A percentile compares a stretch with the other conserved stretches of the same genome.
phyloP scores from a whole-genome alignment of 2,113 vertebrate genomes.

The Acrocephalus arundinaceus region DNA sequence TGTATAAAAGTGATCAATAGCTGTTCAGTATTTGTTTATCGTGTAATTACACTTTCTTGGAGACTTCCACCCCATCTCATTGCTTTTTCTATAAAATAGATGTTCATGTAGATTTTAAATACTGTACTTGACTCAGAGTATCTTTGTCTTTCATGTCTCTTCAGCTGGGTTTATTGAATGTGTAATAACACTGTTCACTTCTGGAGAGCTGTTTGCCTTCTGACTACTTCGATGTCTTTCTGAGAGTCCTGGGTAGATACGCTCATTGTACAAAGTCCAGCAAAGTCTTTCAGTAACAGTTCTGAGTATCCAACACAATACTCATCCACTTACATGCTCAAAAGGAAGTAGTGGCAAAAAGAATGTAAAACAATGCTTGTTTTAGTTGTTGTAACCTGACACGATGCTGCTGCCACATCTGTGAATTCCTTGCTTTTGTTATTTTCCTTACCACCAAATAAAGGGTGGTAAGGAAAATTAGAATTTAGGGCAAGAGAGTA shows the following conservation, averaged over 20 bases:
- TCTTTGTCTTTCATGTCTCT: neutral
- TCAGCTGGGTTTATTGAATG: neutral
- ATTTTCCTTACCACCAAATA: neutral
- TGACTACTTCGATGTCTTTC: neutral
- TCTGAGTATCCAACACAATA: neutral
- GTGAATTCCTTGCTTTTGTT: neutral
- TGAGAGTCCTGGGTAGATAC: neutral
- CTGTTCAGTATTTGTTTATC: neutral
- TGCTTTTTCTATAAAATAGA: neutral
- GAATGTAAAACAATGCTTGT: neutral
- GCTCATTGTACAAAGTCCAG: neutral
- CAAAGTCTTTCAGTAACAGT: neutral
- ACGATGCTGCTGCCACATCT: neutral
- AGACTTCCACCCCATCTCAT: neutral
- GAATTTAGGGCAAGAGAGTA: neutral
- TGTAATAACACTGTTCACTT: neutral
- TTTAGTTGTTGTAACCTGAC: neutral
- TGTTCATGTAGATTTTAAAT: neutral
- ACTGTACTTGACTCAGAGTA: accelerated
- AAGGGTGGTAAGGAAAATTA: too few species aligned
- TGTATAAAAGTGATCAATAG: neutral
- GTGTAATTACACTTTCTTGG: neutral
- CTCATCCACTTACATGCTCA: neutral
- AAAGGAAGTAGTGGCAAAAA: neutral
- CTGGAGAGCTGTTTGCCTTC: neutral